phyloP scores from a whole-genome alignment of 37 sponge, comb jelly and placozoan species.

The Beroe forskalii region DNA sequence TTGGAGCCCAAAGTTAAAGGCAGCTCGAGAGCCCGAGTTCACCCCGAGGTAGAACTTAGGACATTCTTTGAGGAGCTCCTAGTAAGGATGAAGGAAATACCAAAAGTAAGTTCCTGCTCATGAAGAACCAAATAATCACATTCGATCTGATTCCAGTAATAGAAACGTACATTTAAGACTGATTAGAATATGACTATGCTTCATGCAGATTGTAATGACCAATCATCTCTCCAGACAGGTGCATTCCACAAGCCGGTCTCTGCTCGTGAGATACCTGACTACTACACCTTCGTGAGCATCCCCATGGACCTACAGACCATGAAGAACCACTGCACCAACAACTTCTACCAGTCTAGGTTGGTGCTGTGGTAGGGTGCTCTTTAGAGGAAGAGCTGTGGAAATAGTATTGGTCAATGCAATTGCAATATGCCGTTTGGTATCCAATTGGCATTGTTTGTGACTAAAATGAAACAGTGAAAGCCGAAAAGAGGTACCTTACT shows the following conservation, averaged over 20 bases:
- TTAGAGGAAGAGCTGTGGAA: too few relatives aligned
- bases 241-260: slow-evolving; percentile 90
- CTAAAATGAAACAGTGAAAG: too few relatives aligned
- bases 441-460: too few relatives aligned
- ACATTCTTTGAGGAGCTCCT: slow-evolving; percentile 67
- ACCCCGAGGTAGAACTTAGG: slow-evolving; percentile 65
- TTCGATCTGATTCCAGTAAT: too few relatives aligned
- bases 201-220: not conserved
- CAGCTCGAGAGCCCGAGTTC: slow-evolving; percentile 27
- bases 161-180: too few relatives aligned
- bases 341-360: slow-evolving; percentile 70
- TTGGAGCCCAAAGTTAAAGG: slow-evolving; percentile 68
- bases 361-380: slow-evolving; percentile 68
- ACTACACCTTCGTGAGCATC: slow-evolving; percentile 86
- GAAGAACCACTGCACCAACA: slow-evolving; percentile 73
- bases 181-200: not conserved
- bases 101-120: slow-evolving; percentile 61
- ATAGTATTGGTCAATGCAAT: too few relatives aligned
- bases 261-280: slow-evolving; percentile 88
- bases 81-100: slow-evolving; percentile 61
- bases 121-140: too few relatives aligned
- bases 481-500: too few relatives aligned
- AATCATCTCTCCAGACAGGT: slow-evolving; percentile 70
- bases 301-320: slow-evolving; percentile 98
- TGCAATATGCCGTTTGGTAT: too few relatives aligned